Conservation (phyloP, 2,888 invertebrate genomes). For the Himalopsyche kuldschensis region DNA sequence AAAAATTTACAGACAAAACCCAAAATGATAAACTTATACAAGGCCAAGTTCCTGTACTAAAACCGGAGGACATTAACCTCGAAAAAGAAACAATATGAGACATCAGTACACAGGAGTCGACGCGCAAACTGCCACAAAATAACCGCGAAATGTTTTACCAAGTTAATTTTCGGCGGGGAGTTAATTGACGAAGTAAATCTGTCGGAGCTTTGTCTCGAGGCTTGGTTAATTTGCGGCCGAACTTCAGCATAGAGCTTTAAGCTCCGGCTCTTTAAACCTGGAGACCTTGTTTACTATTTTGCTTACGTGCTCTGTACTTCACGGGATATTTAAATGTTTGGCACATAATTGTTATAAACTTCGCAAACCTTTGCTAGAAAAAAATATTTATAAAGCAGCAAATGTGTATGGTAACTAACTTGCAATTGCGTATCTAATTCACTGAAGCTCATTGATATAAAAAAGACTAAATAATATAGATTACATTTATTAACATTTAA, state of each 20-base stretch:
- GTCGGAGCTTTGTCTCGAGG: slow-evolving; percentile 9
- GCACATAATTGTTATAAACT: no score
- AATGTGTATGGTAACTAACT: no score
- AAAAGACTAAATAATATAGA: no score
- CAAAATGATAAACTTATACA: background rate
- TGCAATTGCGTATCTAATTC: no score
- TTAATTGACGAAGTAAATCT: slow-evolving; percentile 23
- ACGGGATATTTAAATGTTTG: no score
- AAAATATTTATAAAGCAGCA: no score
- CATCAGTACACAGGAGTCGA: background rate
- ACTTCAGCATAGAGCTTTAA: slow-evolving; percentile 6
- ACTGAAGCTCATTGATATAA: no score
- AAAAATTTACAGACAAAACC: no score
- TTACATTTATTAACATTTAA: no score
- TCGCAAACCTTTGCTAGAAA: no score
- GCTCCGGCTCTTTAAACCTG: background rate
- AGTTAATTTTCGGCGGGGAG: slow-evolving; percentile 9
- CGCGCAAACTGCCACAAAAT: background rate
- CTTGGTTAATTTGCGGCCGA: background rate
- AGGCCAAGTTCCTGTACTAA: background rate
- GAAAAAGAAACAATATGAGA: background rate
- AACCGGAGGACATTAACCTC: background rate
- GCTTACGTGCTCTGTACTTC: background rate
- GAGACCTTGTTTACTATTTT: background rate
- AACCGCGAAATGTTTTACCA: slow-evolving; percentile 1